These are phyloP conservation scores for Drosophila ogumai DNA, from an alignment of 1,140 invertebrate genomes.

Conservation along the genomic window DNA sequence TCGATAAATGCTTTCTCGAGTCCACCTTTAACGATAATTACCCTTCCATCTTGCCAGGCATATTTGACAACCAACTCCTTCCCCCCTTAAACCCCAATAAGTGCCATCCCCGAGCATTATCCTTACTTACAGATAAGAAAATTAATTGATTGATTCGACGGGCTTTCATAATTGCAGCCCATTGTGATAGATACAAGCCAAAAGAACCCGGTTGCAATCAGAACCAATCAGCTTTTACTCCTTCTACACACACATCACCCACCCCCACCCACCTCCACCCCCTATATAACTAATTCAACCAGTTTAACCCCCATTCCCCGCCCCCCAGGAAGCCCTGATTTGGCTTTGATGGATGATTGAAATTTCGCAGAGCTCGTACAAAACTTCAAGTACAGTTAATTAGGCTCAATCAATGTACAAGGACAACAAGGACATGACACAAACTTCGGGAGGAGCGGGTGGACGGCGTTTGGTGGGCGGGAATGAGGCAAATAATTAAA, in stretches of 20 bases:
- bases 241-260: background rate
- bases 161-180: conserved; percentile 66
- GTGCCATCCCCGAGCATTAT: background rate
- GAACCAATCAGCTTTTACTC: conserved; percentile 7
- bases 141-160: conserved; percentile 74
- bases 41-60: background rate
- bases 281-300: conserved; percentile 5
- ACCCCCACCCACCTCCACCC: background rate
- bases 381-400: conserved; percentile 82
- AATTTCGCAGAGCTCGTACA: conserved; percentile 70
- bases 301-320: background rate
- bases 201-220: conserved; percentile 41
- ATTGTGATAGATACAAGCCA: conserved; percentile 59
- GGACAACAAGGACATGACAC: conserved; percentile 45
- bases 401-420: conserved; percentile 73
- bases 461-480: background rate
- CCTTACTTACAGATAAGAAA: conserved; percentile 60
- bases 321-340: conserved; percentile 26
- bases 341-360: conserved; percentile 78
- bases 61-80: background rate
- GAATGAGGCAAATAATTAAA: conserved; percentile 73
- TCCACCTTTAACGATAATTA: background rate
- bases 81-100: too few species aligned
- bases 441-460: conserved; percentile 5
- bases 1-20: too few species aligned